phyloP scores from a whole-genome alignment of 1,140 invertebrate species.

The Ephestia elutella region DNA sequence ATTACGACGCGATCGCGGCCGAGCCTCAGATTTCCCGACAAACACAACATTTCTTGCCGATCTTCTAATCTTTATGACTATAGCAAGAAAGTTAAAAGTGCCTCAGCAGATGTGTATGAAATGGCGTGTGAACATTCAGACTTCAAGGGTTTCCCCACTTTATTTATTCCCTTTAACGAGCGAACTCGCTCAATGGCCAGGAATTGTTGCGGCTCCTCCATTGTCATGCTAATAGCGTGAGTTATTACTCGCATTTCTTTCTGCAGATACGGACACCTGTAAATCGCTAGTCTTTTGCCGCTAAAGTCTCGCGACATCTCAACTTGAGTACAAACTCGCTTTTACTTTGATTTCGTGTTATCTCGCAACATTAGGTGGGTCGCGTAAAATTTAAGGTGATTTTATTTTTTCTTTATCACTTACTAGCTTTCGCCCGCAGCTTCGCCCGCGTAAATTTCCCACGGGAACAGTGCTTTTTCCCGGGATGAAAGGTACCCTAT shows the following conservation, averaged over 20 bases:
- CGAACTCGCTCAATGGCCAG: slow-evolving; percentile 26
- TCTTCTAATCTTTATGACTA: not conserved
- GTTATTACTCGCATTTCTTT: slow-evolving; percentile 11
- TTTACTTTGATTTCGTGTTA: not conserved
- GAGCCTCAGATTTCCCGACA: slow-evolving; percentile 18
- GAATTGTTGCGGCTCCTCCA: slow-evolving; percentile 26
- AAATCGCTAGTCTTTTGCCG: not conserved
- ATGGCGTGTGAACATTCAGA: slow-evolving; percentile 21
- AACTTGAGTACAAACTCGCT: not conserved
- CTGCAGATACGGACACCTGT: slow-evolving; percentile 13
- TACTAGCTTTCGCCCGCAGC: no score
- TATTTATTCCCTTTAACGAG: slow-evolving; percentile 40
- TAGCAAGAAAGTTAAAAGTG: not conserved
- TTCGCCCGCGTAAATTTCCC: no score
- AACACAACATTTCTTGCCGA: not conserved
- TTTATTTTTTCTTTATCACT: no score
- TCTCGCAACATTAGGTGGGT: no score
- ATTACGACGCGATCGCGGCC: slow-evolving; percentile 30
- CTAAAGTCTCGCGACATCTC: not conserved
- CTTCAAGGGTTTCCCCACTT: slow-evolving; percentile 29
- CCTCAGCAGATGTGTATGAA: not conserved
- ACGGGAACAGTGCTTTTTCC: no score
- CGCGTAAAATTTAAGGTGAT: no score
- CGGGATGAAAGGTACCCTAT: no score
- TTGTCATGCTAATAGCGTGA: slow-evolving; percentile 28